phyloP scores from a whole-genome alignment of 2,888 invertebrate genomes.

The Autographa pulchrina region DNA sequence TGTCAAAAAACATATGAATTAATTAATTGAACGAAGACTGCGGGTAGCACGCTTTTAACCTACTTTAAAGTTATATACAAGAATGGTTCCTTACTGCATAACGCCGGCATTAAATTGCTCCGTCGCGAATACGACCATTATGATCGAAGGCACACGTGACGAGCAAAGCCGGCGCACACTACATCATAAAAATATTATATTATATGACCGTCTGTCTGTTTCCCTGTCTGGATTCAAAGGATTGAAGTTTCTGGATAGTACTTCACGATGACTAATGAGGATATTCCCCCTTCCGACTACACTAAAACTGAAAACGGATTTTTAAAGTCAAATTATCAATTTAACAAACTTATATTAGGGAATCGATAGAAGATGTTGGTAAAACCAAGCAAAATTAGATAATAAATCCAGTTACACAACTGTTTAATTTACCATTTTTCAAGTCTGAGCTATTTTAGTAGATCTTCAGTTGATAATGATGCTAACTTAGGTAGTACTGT shows the following conservation, averaged over 20 bases:
- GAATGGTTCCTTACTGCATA: constrained; percentile 46
- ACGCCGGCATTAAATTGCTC: constrained; percentile 54
- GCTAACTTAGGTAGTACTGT: too few relatives aligned
- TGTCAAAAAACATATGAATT: constrained; percentile 27
- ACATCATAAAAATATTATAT: constrained; percentile 11
- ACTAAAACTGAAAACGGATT: neutral
- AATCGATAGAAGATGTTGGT: too few relatives aligned
- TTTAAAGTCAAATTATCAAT: too few relatives aligned
- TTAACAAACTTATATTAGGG: too few relatives aligned
- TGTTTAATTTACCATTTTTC: too few relatives aligned
- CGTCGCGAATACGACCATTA: constrained; percentile 49
- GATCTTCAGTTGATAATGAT: too few relatives aligned
- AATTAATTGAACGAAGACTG: constrained; percentile 7
- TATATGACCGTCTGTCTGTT: constrained; percentile 29
- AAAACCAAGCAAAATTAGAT: too few relatives aligned
- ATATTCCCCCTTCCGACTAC: neutral
- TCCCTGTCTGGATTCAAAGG: constrained; percentile 7
- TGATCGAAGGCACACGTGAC: constrained; percentile 60
- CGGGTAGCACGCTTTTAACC: constrained; percentile 33
- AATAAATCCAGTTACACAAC: too few relatives aligned
- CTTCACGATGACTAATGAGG: neutral
- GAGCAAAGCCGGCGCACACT: constrained; percentile 28
- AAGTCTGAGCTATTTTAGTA: too few relatives aligned
- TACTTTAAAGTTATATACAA: constrained; percentile 1
- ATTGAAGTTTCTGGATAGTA: neutral